Percentiles rank a stretch among this genome's conserved stretches.
phyloP scores from a whole-genome alignment of 2,113 vertebrate species.

The Petroica traversi region DNA sequence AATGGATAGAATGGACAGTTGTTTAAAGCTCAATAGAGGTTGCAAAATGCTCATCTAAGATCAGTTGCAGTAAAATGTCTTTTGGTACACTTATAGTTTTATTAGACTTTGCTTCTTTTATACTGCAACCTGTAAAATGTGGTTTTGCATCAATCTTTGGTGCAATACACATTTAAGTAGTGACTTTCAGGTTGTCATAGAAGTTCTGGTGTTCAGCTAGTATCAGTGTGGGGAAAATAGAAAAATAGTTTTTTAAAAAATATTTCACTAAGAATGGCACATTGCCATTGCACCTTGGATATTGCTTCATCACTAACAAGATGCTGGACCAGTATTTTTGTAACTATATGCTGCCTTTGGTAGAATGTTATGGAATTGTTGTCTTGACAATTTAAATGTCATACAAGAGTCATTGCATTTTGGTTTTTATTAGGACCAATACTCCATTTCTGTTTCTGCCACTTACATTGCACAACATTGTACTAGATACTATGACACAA shows the following conservation, averaged over 20 bases:
- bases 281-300: slow-evolving; percentile 64
- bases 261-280: slow-evolving; percentile 46
- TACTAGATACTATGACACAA: slow-evolving; percentile 32
- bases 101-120: slow-evolving; percentile 18
- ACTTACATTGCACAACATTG: slow-evolving; percentile 39
- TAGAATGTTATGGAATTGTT: slow-evolving; percentile 52
- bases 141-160: slow-evolving; percentile 17
- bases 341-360: slow-evolving; percentile 34
- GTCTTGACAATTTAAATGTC: slow-evolving; percentile 50
- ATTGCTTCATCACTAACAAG: slow-evolving; percentile 66
- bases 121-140: slow-evolving; percentile 28
- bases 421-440: slow-evolving; percentile 46
- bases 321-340: slow-evolving; percentile 54
- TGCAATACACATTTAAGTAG: background rate
- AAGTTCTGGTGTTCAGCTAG: slow-evolving; percentile 13
- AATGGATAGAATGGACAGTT: background rate
- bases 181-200: slow-evolving; percentile 22
- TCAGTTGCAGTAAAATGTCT: background rate
- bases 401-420: slow-evolving; percentile 23
- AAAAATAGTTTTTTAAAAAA: slow-evolving; percentile 60
- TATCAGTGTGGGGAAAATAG: background rate
- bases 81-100: background rate
- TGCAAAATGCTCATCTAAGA: background rate
- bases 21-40: background rate
- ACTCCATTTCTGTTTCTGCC: slow-evolving; percentile 40